Conservation (phyloP, 2,888 invertebrate genomes). For the Gasteruption jaculator region DNA sequence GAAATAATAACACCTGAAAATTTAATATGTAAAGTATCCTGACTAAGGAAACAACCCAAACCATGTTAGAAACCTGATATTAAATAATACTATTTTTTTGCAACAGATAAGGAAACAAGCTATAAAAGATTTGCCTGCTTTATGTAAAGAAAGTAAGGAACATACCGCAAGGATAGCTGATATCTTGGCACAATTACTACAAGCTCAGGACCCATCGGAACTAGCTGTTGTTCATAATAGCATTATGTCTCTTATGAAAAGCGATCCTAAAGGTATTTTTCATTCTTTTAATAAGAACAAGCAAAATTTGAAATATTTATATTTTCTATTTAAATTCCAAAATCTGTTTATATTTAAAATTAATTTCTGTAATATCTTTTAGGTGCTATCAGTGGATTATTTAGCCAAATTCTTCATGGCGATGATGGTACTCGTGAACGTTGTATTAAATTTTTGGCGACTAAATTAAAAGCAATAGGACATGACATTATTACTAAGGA, state of each 20-base stretch:
- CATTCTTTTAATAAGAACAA: neutral
- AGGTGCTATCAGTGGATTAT: conserved; percentile 65
- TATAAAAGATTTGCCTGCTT: conserved; percentile 81
- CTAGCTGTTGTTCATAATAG: conserved; percentile 80
- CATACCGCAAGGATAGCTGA: conserved; percentile 85
- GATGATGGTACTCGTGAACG: conserved; percentile 78
- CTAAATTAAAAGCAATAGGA: conserved; percentile 76
- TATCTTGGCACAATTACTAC: conserved; percentile 85
- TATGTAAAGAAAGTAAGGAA: conserved; percentile 82
- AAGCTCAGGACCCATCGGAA: conserved; percentile 81
- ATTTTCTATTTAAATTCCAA: neutral
- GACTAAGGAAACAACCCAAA: too few species aligned
- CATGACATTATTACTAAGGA: conserved; percentile 77
- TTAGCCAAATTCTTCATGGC: conserved; percentile 65
- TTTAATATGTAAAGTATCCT: too few species aligned
- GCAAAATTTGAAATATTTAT: neutral
- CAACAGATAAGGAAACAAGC: conserved; percentile 94
- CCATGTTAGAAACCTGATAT: too few species aligned
- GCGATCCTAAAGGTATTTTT: conserved; percentile 61
- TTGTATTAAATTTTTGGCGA: conserved; percentile 82
- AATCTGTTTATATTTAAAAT: conserved; percentile 1
- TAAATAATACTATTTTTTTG: too few species aligned
- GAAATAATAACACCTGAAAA: too few species aligned
- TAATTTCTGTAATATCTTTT: conserved; percentile 17
- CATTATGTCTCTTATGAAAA: conserved; percentile 71